These are phyloP conservation scores for Atethmia centrago DNA, from an alignment of 2,888 invertebrate species.

Conservation along the genomic window DNA sequence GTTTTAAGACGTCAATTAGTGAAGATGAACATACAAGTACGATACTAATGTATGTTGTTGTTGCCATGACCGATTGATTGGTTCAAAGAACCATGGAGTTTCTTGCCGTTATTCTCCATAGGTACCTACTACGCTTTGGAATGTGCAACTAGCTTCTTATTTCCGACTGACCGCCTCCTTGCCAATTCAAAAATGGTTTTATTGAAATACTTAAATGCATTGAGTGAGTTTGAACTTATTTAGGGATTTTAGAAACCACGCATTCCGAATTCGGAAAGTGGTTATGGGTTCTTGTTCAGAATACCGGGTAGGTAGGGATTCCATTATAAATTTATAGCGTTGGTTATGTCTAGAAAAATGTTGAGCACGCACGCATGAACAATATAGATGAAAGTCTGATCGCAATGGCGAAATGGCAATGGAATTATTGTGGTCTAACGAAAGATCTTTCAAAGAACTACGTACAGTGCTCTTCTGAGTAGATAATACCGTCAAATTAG, in stretches of 20 bases:
- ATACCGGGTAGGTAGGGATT: background rate
- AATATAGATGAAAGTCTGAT: slow-evolving; percentile 10
- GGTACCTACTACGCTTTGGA: too few relatives aligned
- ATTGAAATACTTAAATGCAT: too few relatives aligned
- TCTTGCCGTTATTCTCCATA: too few relatives aligned
- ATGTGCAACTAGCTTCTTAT: too few relatives aligned
- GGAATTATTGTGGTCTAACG: background rate
- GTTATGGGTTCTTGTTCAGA: background rate
- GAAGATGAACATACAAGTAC: slow-evolving; percentile 10
- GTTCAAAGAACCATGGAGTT: too few relatives aligned
- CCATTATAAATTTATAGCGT: background rate
- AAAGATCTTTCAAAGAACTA: background rate
- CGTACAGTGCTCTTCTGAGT: background rate
- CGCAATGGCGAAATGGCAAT: slow-evolving; percentile 3
- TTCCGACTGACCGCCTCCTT: too few relatives aligned
- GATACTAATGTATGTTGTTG: background rate
- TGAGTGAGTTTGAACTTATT: too few relatives aligned
- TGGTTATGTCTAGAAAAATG: background rate
- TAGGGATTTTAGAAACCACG: background rate
- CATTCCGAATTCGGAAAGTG: too few relatives aligned
- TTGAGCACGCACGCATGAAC: background rate
- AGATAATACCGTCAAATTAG: background rate
- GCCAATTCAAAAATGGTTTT: too few relatives aligned
- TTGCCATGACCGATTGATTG: background rate
- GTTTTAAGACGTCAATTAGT: slow-evolving; percentile 28